A percentile compares a stretch with the other conserved stretches of the same genome.
phyloP scores from a whole-genome alignment of 53 echinoderm and acorn worm genomes.

The Echinometra lucunter region DNA sequence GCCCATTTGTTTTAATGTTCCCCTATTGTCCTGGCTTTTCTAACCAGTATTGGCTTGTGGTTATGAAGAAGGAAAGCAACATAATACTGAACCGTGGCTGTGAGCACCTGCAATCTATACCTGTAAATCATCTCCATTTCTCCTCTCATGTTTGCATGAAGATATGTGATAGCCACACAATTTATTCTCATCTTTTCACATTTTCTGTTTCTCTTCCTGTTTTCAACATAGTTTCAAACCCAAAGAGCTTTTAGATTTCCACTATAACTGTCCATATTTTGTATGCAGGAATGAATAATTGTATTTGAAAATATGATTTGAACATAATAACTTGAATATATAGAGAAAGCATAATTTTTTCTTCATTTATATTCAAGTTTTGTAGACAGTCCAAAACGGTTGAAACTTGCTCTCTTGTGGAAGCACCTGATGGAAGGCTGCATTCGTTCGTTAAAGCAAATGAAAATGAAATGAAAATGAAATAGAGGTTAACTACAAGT shows the following conservation, averaged over 20 bases:
- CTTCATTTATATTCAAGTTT: too few relatives aligned
- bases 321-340: too few relatives aligned
- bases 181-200: conserved; percentile 23
- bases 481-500: background rate
- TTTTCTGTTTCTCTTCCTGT: background rate
- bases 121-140: background rate
- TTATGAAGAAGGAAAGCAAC: conserved; percentile 3
- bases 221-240: background rate
- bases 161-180: conserved; percentile 38
- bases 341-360: too few relatives aligned
- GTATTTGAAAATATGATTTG: too few relatives aligned
- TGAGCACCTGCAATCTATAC: background rate
- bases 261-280: too few relatives aligned
- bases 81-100: background rate
- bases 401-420: background rate
- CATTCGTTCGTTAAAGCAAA: background rate
- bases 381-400: too few relatives aligned
- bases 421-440: background rate
- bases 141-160: background rate
- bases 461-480: too few relatives aligned
- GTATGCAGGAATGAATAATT: too few relatives aligned
- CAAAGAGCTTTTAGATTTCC: too few relatives aligned
- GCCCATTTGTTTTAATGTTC: background rate
- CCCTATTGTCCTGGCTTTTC: background rate
- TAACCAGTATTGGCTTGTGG: background rate